Conservation (phyloP, 2,797 vertebrate species). For the Carduelis carduelis region DNA sequence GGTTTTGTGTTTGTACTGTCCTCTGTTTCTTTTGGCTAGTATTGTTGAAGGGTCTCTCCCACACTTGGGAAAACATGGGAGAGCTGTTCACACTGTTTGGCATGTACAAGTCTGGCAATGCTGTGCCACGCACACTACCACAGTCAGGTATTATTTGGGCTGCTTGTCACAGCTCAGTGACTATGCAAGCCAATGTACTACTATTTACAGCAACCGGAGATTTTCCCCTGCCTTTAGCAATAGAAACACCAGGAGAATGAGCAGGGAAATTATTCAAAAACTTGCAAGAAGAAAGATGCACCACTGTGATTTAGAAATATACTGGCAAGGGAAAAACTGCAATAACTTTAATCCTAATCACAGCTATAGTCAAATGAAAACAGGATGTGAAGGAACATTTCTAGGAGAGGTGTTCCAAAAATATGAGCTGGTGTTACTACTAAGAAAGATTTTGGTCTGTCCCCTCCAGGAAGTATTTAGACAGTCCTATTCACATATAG, state of each 20-base stretch:
- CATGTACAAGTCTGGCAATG: neutral
- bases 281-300: neutral
- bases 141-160: neutral
- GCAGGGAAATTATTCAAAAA: neutral
- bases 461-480: neutral
- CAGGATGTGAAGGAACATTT: neutral
- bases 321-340: neutral
- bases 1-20: neutral
- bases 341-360: neutral
- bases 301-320: neutral
- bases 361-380: neutral
- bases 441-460: neutral
- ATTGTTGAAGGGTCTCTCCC: neutral
- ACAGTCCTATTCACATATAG: neutral
- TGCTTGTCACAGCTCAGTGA: neutral
- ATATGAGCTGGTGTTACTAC: neutral
- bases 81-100: neutral
- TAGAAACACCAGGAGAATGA: neutral
- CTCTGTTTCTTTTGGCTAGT: neutral
- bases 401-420: neutral
- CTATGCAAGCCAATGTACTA: neutral
- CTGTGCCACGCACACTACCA: fast-evolving
- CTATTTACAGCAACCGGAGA: neutral
- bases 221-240: neutral
- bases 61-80: fast-evolving